Evolutionary conservation across 2,888 invertebrate genomes (phyloP).

Genomic region (Sympetrum striolatum): DNA sequence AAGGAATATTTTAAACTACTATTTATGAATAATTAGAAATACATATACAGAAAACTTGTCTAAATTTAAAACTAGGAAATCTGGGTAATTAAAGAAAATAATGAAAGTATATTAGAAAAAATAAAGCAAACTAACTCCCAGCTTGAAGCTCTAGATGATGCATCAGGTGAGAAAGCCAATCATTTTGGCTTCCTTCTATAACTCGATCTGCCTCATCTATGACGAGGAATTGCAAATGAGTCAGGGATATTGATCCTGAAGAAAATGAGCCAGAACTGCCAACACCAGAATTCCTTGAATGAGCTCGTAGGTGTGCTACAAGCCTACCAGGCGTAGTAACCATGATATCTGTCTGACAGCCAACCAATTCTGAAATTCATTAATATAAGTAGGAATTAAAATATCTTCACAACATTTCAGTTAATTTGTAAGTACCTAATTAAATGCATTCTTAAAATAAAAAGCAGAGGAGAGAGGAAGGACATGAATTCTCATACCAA

Average conservation of each 20-base stretch:
- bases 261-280: not conserved
- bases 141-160: conserved; percentile 63
- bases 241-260: conserved; percentile 79
- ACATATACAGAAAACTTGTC: too few relatives aligned
- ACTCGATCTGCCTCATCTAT: conserved; percentile 98
- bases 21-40: too few relatives aligned
- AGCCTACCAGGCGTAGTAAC: conserved; percentile 93
- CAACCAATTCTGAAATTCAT: conserved; percentile 61
- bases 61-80: too few relatives aligned
- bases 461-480: too few relatives aligned
- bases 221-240: conserved; percentile 77
- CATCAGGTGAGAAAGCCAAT: conserved; percentile 87
- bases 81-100: not conserved
- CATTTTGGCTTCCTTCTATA: conserved; percentile 88
- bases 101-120: conserved; percentile 4
- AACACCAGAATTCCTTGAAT: not conserved
- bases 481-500: too few relatives aligned
- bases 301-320: conserved; percentile 85
- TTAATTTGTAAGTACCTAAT: too few relatives aligned
- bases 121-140: conserved; percentile 46
- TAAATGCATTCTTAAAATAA: too few relatives aligned
- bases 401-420: too few relatives aligned
- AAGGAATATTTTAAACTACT: too few relatives aligned
- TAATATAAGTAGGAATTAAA: not conserved
- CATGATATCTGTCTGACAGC: conserved; percentile 78